Evolutionary conservation across 2,888 invertebrate species (phyloP), one percentile per base, ranked within the genome.

Genomic region (Sarcophaga variegata): DNA sequence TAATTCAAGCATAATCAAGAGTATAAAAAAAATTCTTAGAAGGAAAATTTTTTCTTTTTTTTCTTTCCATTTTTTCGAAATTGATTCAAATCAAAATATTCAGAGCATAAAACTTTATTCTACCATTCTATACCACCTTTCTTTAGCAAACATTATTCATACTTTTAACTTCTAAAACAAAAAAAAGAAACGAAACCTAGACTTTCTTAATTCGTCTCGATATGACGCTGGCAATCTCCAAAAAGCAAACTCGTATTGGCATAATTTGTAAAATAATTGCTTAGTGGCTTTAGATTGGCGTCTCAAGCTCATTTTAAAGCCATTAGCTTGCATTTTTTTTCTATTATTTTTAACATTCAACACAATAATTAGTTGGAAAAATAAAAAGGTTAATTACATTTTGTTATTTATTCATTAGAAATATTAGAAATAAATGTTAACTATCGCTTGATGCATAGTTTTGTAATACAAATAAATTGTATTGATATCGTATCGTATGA

Each of bases 81-180:
- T 4, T 59, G 77, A 67, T 49, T 67, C 25, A 59, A 59, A 64
- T 63, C 17, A 78, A 83, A 83, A 37, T 86, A 80, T 83, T 67
- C 79, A 83, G 83, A 86, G 86, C 85, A 74, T 80, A 70, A 85
- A 80, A 12, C 5, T 4, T 54, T 37, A 37, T 37, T 37, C 37
- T 6, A 8, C 37, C 27, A 27, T 27, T 27, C 6, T 27, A 27
- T 27, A 27, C 4, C 4, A 4, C 5, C 6, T 6, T 37, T 37
- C 37, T 37, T 37, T 37, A 10, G 37, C 37, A 37, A 37, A 37
- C 10, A 37, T 37, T 37, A 37, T 37, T 37, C 37, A 37, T 37
- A 37, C 37, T 37, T 37, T 37, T 37, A 37, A 1, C 37, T 37
- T 37, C 10, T 37, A 37, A 37, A 37, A 10, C 1, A 37, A 37